Percentiles rank a stretch among this genome's conserved stretches.
These are phyloP conservation scores for Macquaria australasica DNA, from an alignment of 2,113 vertebrate genomes.

Conservation along the genomic window DNA sequence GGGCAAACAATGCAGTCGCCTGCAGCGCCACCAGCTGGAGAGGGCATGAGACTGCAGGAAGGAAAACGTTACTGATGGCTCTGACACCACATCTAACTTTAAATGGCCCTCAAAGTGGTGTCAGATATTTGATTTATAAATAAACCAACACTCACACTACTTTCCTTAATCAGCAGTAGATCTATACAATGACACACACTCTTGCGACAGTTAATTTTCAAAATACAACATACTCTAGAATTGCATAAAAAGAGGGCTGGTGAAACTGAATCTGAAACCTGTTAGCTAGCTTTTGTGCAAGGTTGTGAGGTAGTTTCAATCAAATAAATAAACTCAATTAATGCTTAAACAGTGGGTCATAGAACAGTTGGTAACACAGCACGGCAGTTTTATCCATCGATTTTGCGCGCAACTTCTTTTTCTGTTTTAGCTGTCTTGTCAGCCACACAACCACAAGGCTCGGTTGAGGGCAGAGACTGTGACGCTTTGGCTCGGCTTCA, in stretches of 20 bases:
- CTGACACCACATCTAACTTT: neutral
- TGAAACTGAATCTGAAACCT: neutral
- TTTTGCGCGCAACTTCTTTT: neutral
- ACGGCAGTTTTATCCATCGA: neutral
- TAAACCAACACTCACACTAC: neutral
- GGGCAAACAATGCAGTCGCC: neutral
- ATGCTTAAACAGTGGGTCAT: neutral
- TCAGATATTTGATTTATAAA: neutral
- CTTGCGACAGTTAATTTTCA: neutral
- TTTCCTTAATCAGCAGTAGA: neutral
- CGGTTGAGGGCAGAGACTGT: neutral
- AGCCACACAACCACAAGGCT: neutral
- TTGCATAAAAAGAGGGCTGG: neutral
- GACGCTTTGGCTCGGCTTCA: neutral
- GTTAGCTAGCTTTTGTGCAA: neutral
- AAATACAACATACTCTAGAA: neutral
- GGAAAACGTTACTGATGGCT: neutral
- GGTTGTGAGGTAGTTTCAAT: neutral
- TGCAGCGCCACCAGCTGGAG: constrained; percentile 32
- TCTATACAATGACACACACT: neutral
- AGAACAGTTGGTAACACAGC: neutral
- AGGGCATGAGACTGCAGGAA: neutral
- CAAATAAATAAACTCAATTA: neutral
- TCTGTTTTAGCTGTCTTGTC: neutral
- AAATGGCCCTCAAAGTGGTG: neutral